Percentiles rank a stretch among this genome's conserved stretches.
phyloP scores from a whole-genome alignment of 2,797 vertebrate species.

The Bovichtus diacanthus region DNA sequence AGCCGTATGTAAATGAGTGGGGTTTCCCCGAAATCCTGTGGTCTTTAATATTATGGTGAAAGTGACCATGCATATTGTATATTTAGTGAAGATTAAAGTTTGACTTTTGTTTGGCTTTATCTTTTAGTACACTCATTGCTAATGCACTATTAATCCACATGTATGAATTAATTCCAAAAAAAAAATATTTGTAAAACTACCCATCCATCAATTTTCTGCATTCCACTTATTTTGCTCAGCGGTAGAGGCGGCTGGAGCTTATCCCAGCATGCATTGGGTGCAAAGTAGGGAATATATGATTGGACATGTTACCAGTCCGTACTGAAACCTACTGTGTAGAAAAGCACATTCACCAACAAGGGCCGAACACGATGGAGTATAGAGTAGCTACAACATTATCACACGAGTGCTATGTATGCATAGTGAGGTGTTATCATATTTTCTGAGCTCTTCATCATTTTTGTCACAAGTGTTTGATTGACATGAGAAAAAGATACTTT shows the following conservation, averaged over 20 bases:
- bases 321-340: background rate
- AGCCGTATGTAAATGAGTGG: constrained; percentile 9
- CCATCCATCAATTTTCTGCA: background rate
- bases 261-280: background rate
- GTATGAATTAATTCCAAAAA: background rate
- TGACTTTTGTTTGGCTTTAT: background rate
- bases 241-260: too few relatives aligned
- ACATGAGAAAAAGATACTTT: background rate
- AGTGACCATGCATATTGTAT: background rate
- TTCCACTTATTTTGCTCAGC: background rate
- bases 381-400: background rate
- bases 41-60: background rate
- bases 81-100: background rate
- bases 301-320: background rate
- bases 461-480: background rate
- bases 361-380: background rate
- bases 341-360: background rate
- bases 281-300: background rate
- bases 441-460: background rate
- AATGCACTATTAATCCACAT: background rate
- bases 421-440: background rate
- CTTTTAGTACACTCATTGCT: background rate
- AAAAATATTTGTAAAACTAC: background rate
- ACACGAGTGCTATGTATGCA: background rate
- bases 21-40: constrained; percentile 11